Evolutionary conservation across 2,113 vertebrate genomes (phyloP).

Genomic region (Semicossyphus pulcher): DNA sequence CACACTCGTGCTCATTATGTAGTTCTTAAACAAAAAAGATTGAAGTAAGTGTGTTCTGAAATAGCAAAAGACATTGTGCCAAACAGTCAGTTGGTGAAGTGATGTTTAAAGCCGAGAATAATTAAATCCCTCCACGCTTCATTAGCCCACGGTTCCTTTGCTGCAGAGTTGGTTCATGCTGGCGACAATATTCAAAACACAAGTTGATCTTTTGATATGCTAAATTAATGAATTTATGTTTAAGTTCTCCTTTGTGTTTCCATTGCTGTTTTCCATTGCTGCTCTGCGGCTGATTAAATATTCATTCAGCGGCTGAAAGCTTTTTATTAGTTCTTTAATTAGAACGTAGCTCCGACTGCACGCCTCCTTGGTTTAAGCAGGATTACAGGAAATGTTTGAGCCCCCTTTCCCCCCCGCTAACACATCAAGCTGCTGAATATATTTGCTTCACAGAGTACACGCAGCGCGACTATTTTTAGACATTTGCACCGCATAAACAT

Average conservation of each 20-base stretch:
- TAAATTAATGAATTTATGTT: conserved; percentile 56
- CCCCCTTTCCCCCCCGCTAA: conserved; percentile 9
- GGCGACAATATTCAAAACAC: conserved; percentile 32
- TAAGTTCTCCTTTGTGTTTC: conserved; percentile 66
- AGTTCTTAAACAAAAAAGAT: neutral
- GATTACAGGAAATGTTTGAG: conserved; percentile 57
- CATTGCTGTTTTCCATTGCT: conserved; percentile 33
- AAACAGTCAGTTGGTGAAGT: conserved; percentile 22
- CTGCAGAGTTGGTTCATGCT: conserved; percentile 30
- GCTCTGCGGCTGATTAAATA: conserved; percentile 72
- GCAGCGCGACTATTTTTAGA: conserved; percentile 62
- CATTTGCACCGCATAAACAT: conserved; percentile 24
- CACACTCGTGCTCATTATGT: neutral
- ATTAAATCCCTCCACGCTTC: conserved; percentile 43
- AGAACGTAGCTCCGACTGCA: conserved; percentile 47
- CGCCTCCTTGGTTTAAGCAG: conserved; percentile 37
- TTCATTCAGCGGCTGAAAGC: conserved; percentile 63
- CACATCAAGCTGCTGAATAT: conserved; percentile 15
- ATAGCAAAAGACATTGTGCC: neutral
- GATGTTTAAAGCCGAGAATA: conserved; percentile 24
- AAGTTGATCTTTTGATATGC: conserved; percentile 59
- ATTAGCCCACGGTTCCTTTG: conserved; percentile 47
- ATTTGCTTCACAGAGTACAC: conserved; percentile 14
- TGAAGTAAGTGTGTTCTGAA: neutral
- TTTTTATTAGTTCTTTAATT: conserved; percentile 76